Conservation (phyloP, 2,888 invertebrate species). For the Megamerina dolium region DNA sequence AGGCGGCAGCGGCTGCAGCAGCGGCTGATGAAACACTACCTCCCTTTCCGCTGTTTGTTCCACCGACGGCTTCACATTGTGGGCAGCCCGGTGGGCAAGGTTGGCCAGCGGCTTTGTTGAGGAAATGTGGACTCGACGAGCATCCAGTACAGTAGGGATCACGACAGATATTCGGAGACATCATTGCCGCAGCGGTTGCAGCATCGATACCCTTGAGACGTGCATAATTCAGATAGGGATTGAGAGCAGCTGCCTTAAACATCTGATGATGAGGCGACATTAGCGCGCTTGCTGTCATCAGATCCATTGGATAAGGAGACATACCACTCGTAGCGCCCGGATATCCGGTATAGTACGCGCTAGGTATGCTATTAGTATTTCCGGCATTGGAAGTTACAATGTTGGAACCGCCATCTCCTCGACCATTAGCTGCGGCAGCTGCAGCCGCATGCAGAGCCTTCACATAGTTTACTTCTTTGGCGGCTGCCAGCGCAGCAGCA, state of each 20-base stretch:
- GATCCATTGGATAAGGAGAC: slow-evolving; percentile 64
- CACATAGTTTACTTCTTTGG: slow-evolving; percentile 46
- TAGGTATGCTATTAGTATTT: slow-evolving; percentile 18
- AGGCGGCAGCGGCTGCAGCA: slow-evolving; percentile 61
- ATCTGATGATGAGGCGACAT: slow-evolving; percentile 70
- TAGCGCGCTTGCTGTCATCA: slow-evolving; percentile 67
- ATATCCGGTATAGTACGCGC: slow-evolving; percentile 42
- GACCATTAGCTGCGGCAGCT: slow-evolving; percentile 24
- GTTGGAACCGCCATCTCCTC: too few relatives aligned
- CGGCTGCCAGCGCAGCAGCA: slow-evolving; percentile 34
- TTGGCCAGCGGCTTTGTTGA: slow-evolving; percentile 55
- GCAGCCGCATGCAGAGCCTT: slow-evolving; percentile 46
- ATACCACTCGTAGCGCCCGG: slow-evolving; percentile 38
- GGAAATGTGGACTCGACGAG: slow-evolving; percentile 74
- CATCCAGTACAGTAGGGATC: slow-evolving; percentile 92
- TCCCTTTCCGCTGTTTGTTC: slow-evolving; percentile 9
- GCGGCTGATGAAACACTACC: slow-evolving; percentile 40
- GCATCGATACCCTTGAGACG: slow-evolving; percentile 62
- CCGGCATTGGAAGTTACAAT: slow-evolving; percentile 14
- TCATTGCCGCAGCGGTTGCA: slow-evolving; percentile 49
- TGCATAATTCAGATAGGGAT: slow-evolving; percentile 81
- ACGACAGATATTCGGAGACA: slow-evolving; percentile 71
- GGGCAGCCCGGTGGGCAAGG: slow-evolving; percentile 81
- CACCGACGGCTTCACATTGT: slow-evolving; percentile 62
- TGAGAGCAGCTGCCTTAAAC: slow-evolving; percentile 64